Evolutionary conservation across 2,797 vertebrate genomes (phyloP).

Genomic region (Channallabes apus): DNA sequence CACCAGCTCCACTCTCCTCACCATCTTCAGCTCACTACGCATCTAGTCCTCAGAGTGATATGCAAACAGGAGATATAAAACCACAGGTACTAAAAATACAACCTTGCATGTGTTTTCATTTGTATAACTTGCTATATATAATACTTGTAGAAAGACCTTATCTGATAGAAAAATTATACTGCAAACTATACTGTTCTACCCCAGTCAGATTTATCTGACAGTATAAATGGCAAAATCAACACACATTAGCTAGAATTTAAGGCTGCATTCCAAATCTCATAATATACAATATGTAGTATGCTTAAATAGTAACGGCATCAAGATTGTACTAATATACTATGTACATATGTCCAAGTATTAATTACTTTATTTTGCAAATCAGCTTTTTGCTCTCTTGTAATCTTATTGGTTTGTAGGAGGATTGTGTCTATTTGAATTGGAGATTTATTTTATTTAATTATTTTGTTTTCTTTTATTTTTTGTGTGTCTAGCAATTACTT

Average conservation of each 20-base stretch:
- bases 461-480: no score
- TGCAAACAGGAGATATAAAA: conserved; percentile 45
- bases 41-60: conserved; percentile 52
- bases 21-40: conserved; percentile 46
- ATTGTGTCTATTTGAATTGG: not conserved
- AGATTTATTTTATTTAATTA: not conserved
- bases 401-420: not conserved
- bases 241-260: not conserved
- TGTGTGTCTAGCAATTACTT: not conserved
- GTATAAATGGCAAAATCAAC: not conserved
- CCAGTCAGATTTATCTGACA: not conserved
- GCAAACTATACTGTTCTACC: not conserved
- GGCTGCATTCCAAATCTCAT: not conserved
- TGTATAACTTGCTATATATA: not conserved
- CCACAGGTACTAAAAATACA: conserved; percentile 58
- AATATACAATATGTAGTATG: not conserved
- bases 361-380: not conserved
- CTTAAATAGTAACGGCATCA: not conserved
- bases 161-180: not conserved
- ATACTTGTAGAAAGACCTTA: not conserved
- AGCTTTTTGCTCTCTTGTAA: not conserved
- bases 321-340: not conserved
- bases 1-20: conserved; percentile 40
- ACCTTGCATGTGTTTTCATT: not conserved
- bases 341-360: not conserved